phyloP scores from a whole-genome alignment of 2,113 vertebrate species.

The Nothobranchius kuhntae region DNA sequence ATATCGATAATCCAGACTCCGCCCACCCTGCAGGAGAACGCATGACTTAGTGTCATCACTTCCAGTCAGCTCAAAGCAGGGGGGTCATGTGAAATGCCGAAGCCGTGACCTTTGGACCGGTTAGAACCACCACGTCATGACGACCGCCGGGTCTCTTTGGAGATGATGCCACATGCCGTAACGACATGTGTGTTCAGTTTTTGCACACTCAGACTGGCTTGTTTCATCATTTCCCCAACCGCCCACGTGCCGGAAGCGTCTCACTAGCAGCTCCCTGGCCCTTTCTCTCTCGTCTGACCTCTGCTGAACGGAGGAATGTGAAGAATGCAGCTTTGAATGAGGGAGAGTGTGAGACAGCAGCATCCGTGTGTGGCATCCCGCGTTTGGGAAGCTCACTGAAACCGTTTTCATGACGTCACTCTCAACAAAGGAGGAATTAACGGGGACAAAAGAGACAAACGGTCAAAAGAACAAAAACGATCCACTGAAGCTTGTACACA shows the following conservation, averaged over 20 bases:
- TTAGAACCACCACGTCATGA: constrained; percentile 52
- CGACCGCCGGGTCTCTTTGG: constrained; percentile 9
- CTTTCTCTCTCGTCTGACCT: constrained; percentile 22
- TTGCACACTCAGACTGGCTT: constrained; percentile 12
- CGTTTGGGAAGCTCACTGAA: not conserved
- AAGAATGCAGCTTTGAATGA: constrained; percentile 55
- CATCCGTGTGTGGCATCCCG: constrained; percentile 8
- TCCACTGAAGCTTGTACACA: no score
- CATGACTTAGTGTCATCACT: no score
- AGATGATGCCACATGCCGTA: constrained; percentile 46
- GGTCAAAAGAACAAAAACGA: not conserved
- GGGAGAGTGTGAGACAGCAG: not conserved
- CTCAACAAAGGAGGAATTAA: not conserved
- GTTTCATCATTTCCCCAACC: constrained; percentile 62
- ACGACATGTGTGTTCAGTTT: constrained; percentile 1
- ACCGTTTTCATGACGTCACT: not conserved
- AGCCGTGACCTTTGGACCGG: constrained; percentile 1
- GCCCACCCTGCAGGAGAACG: not conserved
- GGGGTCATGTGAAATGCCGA: no score
- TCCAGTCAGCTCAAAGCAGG: no score
- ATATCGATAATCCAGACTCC: not conserved
- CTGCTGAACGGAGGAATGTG: constrained; percentile 51
- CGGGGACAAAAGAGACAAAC: not conserved
- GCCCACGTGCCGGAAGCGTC: constrained; percentile 58
- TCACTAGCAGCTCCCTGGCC: constrained; percentile 14